phyloP scores from a whole-genome alignment of 2,113 vertebrate species.

The Tamias sibiricus region DNA sequence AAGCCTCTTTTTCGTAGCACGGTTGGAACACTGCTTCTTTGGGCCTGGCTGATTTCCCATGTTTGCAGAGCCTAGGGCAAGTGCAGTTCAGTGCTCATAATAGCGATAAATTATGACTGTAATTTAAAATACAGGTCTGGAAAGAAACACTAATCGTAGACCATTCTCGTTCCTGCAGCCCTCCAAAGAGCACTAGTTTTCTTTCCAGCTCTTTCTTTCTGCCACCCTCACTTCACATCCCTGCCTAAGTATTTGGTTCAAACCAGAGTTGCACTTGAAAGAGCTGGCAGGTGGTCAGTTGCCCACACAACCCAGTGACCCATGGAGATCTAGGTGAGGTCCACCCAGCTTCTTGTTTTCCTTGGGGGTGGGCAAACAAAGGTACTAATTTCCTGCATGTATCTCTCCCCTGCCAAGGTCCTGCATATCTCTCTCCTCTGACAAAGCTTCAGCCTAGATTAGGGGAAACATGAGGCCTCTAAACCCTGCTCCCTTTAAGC shows the following conservation, averaged over 20 bases:
- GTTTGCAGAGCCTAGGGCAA: constrained; percentile 41
- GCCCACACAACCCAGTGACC: not conserved
- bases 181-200: not conserved
- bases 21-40: not conserved
- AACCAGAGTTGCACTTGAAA: fast-evolving
- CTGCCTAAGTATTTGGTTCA: not conserved
- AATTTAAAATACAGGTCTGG: constrained; percentile 47
- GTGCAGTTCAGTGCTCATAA: constrained; percentile 49
- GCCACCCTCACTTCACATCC: not conserved
- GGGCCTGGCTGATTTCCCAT: constrained; percentile 44
- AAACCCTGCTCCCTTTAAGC: not conserved
- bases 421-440: no score
- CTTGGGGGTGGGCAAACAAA: fast-evolving
- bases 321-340: not conserved
- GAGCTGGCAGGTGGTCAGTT: not conserved
- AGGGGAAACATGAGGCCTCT: not conserved
- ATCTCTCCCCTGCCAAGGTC: not conserved
- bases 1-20: not conserved
- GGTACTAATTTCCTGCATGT: not conserved
- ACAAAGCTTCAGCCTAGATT: not conserved
- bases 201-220: not conserved
- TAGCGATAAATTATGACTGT: constrained; percentile 42
- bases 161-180: not conserved
- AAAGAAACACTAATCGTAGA: constrained; percentile 19
- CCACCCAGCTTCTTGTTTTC: not conserved